A percentile compares a stretch with the other conserved stretches of the same genome.
phyloP scores from a whole-genome alignment of 2,113 vertebrate genomes.

The Malaclemys terrapin region DNA sequence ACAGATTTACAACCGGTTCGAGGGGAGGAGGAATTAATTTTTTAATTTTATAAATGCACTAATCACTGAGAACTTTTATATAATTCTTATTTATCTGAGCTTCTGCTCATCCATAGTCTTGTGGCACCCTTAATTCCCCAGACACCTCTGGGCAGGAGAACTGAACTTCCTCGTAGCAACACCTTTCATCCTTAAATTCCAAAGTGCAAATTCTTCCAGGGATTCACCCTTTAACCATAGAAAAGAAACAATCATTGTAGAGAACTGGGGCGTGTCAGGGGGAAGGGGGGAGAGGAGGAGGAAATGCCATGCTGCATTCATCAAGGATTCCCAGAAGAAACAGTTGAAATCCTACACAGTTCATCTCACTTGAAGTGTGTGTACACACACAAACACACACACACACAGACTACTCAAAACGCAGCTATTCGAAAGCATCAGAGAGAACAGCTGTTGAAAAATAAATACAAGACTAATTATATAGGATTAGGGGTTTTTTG shows the following conservation, averaged over 20 bases:
- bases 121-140: constrained; percentile 21
- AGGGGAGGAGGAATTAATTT: constrained; percentile 52
- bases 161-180: constrained; percentile 28
- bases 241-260: neutral
- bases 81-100: constrained; percentile 77
- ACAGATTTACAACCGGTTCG: constrained; percentile 70
- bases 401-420: neutral
- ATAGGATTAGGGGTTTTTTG: neutral
- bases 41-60: constrained; percentile 61
- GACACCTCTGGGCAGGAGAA: constrained; percentile 46
- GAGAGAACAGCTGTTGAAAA: constrained; percentile 57
- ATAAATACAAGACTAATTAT: constrained; percentile 55
- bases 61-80: constrained; percentile 41
- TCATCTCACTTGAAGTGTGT: neutral
- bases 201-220: neutral
- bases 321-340: neutral
- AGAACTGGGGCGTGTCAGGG: neutral
- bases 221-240: neutral
- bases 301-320: neutral
- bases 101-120: constrained; percentile 62
- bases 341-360: neutral
- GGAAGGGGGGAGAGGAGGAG: neutral
- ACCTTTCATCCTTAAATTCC: neutral
- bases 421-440: neutral
- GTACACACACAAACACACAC: too few species aligned